phyloP scores from a whole-genome alignment of 2,888 invertebrate genomes.

The Therioaphis trifolii region DNA sequence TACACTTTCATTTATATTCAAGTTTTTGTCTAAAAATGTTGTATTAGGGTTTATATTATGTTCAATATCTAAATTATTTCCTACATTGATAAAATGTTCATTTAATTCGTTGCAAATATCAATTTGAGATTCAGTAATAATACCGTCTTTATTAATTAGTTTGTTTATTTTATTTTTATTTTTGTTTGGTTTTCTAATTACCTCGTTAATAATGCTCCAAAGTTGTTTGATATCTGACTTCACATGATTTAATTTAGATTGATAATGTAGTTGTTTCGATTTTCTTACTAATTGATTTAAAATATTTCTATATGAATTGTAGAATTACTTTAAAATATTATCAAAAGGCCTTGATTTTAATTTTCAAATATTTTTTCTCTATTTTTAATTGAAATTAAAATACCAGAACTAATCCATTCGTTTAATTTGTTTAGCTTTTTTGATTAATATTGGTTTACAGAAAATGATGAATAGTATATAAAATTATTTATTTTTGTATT shows the following conservation, averaged over 20 bases:
- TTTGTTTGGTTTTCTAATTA: not conserved
- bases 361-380: slow-evolving; percentile 1
- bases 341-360: not conserved
- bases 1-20: not conserved
- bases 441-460: not conserved
- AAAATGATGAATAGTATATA: not conserved
- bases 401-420: slow-evolving; percentile 8
- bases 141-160: not conserved
- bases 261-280: not conserved
- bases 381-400: slow-evolving; percentile 2
- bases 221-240: not conserved
- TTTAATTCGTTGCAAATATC: not conserved
- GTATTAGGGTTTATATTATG: not conserved
- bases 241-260: not conserved
- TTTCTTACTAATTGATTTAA: not conserved
- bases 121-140: not conserved
- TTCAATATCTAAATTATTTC: not conserved
- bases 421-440: not conserved
- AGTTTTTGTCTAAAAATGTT: not conserved
- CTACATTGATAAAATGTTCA: not conserved
- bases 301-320: not conserved
- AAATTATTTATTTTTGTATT: not conserved
- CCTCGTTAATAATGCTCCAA: not conserved
- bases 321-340: not conserved
- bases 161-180: not conserved